phyloP scores from a whole-genome alignment of 2,113 vertebrate species.

The Thinocorus orbignyianus region DNA sequence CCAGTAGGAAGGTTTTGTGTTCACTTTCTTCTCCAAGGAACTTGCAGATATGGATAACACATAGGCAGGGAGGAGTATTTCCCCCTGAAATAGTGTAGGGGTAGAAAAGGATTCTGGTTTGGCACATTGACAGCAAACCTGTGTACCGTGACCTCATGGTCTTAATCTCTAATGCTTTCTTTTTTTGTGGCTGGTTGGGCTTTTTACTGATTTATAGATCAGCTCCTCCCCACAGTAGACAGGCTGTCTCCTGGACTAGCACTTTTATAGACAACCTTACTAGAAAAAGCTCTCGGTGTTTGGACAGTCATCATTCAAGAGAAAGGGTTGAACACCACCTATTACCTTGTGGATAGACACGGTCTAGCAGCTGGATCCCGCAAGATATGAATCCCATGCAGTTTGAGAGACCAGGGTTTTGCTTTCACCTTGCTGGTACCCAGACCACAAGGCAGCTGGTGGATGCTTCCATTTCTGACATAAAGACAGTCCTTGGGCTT shows the following conservation, averaged over 20 bases:
- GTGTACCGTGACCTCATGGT: background rate
- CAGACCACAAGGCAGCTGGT: background rate
- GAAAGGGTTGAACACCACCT: background rate
- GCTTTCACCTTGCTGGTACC: background rate
- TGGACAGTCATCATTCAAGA: background rate
- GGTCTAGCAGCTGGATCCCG: background rate
- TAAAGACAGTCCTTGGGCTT: background rate
- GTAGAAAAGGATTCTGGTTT: background rate
- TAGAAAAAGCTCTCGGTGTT: background rate
- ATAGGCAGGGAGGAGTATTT: background rate
- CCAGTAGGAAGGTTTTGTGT: background rate
- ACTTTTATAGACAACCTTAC: background rate
- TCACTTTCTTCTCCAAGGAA: background rate
- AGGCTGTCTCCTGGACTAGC: background rate
- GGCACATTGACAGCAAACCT: background rate
- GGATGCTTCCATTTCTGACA: background rate
- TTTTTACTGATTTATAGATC: background rate
- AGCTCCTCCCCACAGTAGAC: background rate
- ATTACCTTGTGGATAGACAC: background rate
- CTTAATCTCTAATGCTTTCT: background rate
- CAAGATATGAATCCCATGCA: background rate
- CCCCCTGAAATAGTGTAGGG: background rate
- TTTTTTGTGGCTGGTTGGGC: background rate
- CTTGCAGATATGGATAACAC: background rate
- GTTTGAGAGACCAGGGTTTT: background rate